Conservation (phyloP, 2,797 vertebrate species). For the Peromyscus aztecus region DNA sequence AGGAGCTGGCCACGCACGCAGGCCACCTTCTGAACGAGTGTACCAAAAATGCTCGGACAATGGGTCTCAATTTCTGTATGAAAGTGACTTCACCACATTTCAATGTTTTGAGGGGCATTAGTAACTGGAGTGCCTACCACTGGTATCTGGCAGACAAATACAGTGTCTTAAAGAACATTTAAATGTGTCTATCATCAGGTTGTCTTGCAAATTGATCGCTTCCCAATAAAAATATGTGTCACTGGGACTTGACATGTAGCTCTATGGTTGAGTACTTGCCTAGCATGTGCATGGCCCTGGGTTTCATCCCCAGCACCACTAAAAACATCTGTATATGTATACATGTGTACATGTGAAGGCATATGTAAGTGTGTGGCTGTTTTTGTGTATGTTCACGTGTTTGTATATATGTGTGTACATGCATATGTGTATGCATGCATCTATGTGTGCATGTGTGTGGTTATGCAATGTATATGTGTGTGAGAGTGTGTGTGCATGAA, state of each 20-base stretch:
- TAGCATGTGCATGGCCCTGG: background rate
- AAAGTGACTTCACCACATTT: background rate
- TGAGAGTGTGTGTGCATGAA: background rate
- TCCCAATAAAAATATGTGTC: background rate
- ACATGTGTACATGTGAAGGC: background rate
- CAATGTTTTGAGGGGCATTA: background rate
- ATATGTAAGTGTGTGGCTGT: background rate
- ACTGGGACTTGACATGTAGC: background rate
- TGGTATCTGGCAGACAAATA: background rate
- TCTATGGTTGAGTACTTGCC: background rate
- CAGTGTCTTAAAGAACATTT: background rate
- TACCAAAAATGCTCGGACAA: background rate
- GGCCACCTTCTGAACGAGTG: background rate
- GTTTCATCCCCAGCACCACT: background rate
- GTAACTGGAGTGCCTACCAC: background rate
- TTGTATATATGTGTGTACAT: background rate
- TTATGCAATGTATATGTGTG: background rate
- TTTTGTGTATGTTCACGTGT: background rate
- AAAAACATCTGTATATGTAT: background rate
- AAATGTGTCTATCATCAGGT: background rate
- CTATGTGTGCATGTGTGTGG: background rate
- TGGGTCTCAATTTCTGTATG: slow-evolving; percentile 32
- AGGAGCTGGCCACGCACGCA: background rate
- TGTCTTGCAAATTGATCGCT: background rate
- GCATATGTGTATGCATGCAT: background rate